phyloP scores from a whole-genome alignment of 2,888 invertebrate species.

The Arctia plantaginis region DNA sequence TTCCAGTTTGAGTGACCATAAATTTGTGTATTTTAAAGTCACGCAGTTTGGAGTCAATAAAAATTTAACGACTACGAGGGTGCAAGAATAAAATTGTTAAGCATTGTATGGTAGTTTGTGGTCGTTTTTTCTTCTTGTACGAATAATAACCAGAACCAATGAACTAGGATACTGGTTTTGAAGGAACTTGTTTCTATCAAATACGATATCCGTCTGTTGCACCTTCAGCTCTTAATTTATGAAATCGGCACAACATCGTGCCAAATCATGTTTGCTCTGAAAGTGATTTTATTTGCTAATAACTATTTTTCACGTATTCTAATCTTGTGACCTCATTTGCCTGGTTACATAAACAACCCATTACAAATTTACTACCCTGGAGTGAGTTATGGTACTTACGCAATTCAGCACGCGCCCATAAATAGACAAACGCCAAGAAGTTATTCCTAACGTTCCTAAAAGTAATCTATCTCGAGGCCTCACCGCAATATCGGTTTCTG shows the following conservation, averaged over 20 bases:
- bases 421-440: slow-evolving; percentile 82
- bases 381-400: slow-evolving; percentile 60
- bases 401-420: slow-evolving; percentile 73
- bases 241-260: slow-evolving; percentile 25
- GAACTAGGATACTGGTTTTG: slow-evolving; percentile 26
- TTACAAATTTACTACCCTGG: slow-evolving; percentile 56
- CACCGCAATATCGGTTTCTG: slow-evolving; percentile 86
- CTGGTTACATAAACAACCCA: slow-evolving; percentile 58
- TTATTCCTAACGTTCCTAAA: slow-evolving; percentile 79
- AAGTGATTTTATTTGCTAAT: slow-evolving; percentile 29
- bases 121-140: slow-evolving; percentile 51
- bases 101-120: slow-evolving; percentile 65
- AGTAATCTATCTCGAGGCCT: slow-evolving; percentile 85
- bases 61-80: slow-evolving; percentile 84
- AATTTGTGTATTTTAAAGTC: slow-evolving; percentile 86
- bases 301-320: slow-evolving; percentile 53
- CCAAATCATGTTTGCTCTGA: slow-evolving; percentile 41
- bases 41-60: slow-evolving; percentile 84
- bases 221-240: slow-evolving; percentile 19
- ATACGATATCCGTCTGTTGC: slow-evolving; percentile 23
- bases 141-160: slow-evolving; percentile 33
- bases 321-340: slow-evolving; percentile 50
- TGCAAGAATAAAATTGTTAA: slow-evolving; percentile 79
- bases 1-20: slow-evolving; percentile 84
- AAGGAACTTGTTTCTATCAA: slow-evolving; percentile 27